A percentile compares a stretch with the other conserved stretches of the same genome.
phyloP scores from a whole-genome alignment of 2,113 vertebrate species.

The Megatriorchis doriae region DNA sequence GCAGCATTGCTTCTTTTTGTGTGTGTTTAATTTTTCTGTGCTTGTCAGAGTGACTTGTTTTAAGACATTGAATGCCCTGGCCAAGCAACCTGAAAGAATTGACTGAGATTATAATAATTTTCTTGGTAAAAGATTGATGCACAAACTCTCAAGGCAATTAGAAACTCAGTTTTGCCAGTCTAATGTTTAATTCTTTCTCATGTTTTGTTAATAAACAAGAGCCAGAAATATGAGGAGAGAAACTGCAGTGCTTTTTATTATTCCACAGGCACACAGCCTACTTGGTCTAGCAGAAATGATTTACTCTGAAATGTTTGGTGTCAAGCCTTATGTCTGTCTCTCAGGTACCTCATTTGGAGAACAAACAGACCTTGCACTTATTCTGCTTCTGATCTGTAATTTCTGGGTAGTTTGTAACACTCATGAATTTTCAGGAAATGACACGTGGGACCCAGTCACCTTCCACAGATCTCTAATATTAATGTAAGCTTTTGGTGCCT shows the following conservation, averaged over 20 bases:
- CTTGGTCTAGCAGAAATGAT: neutral
- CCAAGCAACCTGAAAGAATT: neutral
- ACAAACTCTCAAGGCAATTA: neutral
- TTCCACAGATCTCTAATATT: neutral
- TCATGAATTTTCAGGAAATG: neutral
- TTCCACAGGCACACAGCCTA: neutral
- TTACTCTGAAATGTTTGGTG: neutral
- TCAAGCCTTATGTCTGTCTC: neutral
- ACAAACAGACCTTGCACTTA: neutral
- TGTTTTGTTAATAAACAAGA: neutral
- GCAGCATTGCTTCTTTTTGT: neutral
- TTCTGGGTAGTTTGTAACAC: neutral
- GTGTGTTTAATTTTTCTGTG: neutral
- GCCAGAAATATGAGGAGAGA: neutral
- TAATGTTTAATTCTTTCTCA: neutral
- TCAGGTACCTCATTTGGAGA: neutral
- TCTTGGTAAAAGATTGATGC: neutral
- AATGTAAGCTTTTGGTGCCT: neutral
- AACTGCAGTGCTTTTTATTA: neutral
- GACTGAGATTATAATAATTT: neutral
- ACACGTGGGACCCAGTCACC: neutral
- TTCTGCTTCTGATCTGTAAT: neutral
- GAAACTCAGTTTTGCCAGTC: neutral
- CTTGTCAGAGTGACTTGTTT: neutral
- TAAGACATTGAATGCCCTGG: neutral